These are phyloP conservation scores for Rhinophrynus dorsalis DNA, from an alignment of 2,797 vertebrate species.

Conservation along the genomic window DNA sequence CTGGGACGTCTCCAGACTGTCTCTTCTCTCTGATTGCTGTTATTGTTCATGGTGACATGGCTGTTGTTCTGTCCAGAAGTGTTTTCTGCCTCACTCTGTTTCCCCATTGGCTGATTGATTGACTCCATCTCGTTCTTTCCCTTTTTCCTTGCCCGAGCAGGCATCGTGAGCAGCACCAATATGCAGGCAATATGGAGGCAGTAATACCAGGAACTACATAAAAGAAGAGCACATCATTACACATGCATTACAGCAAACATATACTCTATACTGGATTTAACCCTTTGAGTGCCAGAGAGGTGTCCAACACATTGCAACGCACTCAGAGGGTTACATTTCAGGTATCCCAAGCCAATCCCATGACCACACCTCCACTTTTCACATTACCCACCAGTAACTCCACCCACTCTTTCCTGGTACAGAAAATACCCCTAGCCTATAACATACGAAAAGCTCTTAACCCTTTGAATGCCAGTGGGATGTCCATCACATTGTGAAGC, in stretches of 20 bases:
- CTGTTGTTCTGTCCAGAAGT: slow-evolving; percentile 68
- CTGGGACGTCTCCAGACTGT: slow-evolving; percentile 72
- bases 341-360: too few species aligned
- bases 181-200: slow-evolving; percentile 85
- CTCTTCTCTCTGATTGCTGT: slow-evolving; percentile 85
- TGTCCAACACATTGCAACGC: too few species aligned
- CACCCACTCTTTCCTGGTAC: too few species aligned
- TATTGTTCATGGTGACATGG: slow-evolving; percentile 78
- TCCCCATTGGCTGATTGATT: slow-evolving; percentile 51
- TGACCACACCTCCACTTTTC: too few species aligned
- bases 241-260: not conserved
- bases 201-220: slow-evolving; percentile 88
- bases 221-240: slow-evolving; percentile 1
- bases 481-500: too few species aligned
- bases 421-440: too few species aligned
- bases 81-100: slow-evolving; percentile 59
- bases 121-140: slow-evolving; percentile 69
- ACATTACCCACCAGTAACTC: too few species aligned
- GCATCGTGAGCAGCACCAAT: slow-evolving; percentile 80
- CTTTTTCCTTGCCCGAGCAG: slow-evolving; percentile 78
- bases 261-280: too few species aligned
- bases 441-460: too few species aligned
- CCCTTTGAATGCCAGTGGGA: too few species aligned
- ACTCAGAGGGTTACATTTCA: too few species aligned
- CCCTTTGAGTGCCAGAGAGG: too few species aligned